Conservation (phyloP, 2,888 invertebrate species). For the Nemurella pictetii region DNA sequence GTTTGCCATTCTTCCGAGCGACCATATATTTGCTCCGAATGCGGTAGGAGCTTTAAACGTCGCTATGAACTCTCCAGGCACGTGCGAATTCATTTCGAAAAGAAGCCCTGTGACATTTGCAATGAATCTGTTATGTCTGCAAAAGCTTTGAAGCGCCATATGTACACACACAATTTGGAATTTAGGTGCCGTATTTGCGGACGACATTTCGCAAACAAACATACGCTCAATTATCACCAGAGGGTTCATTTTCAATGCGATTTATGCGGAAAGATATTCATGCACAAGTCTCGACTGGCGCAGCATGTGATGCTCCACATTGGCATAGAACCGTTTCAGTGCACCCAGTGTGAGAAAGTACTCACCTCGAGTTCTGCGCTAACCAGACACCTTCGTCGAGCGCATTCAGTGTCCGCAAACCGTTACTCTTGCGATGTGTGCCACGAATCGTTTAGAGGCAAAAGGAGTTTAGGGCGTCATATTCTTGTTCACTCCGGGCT, state of each 20-base stretch:
- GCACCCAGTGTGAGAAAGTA: conserved; percentile 3
- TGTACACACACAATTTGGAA: not conserved
- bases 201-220: not conserved
- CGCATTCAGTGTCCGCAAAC: not conserved
- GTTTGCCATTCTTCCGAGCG: not conserved
- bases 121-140: not conserved
- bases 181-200: not conserved
- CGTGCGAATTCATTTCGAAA: not conserved
- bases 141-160: not conserved
- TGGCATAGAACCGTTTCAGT: not conserved
- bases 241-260: not conserved
- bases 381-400: not conserved
- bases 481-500: conserved; percentile 28
- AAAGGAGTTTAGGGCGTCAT: not conserved
- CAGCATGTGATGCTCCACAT: not conserved
- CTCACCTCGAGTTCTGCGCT: not conserved
- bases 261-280: not conserved
- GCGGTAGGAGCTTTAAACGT: not conserved
- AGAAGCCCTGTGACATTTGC: not conserved
- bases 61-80: not conserved
- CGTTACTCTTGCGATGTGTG: not conserved
- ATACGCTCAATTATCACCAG: conserved; percentile 12
- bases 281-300: not conserved
- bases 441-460: not conserved
- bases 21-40: not conserved